phyloP scores from a whole-genome alignment of 2,113 vertebrate genomes.

The Pangasianodon hypophthalmus region DNA sequence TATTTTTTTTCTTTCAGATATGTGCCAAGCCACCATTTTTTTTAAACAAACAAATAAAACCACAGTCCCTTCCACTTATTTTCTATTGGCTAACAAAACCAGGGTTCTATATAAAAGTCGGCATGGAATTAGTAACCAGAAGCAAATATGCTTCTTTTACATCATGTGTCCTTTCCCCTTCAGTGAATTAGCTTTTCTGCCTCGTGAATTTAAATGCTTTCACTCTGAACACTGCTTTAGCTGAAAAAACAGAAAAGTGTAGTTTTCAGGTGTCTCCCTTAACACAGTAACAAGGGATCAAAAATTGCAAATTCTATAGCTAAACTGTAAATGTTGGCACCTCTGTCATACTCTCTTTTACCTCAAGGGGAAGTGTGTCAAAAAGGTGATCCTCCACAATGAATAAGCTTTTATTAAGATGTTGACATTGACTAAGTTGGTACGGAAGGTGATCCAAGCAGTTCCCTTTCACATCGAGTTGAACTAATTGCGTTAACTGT shows the following conservation, averaged over 20 bases:
- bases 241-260: not conserved
- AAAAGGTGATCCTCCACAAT: slow-evolving; percentile 95
- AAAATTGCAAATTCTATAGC: not conserved
- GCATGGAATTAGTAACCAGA: not conserved
- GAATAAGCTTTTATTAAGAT: slow-evolving; percentile 86
- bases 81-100: not conserved
- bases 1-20: not conserved
- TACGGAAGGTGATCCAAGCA: slow-evolving; percentile 88
- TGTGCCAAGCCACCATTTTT: not conserved
- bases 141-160: not conserved
- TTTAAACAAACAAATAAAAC: not conserved
- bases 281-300: not conserved
- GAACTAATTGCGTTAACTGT: slow-evolving; percentile 86
- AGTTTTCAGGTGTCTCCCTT: not conserved
- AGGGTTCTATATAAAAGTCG: not conserved
- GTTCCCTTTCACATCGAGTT: slow-evolving; percentile 93
- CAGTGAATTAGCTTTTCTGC: not conserved
- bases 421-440: slow-evolving; percentile 84
- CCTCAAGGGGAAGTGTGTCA: slow-evolving; percentile 87
- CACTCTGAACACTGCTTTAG: not conserved
- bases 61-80: not conserved
- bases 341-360: slow-evolving; percentile 83
- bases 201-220: not conserved
- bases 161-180: too few species aligned
- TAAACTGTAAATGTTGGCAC: not conserved